Evolutionary conservation across 2,888 invertebrate species (phyloP), one percentile per base, ranked within the genome.

Genomic region (Odontothrips loti): DNA sequence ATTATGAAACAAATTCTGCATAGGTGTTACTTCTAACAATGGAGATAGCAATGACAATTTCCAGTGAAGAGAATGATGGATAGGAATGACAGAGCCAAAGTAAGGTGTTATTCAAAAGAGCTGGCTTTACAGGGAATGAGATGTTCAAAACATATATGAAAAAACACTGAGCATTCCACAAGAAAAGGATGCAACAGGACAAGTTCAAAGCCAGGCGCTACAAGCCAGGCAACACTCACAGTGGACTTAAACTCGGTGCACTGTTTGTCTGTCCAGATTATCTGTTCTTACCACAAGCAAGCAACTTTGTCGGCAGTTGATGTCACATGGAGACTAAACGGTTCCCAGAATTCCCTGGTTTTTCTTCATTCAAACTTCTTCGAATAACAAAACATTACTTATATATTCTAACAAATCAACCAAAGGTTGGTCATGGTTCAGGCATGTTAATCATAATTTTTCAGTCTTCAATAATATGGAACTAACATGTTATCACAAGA

Each of bases 201-300:
- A 58, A 58, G 15, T 58, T 58, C 17, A 58, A 75, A 75, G 68
- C 68, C 68, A 75, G 68, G 68, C 68, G 68, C 68, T 75, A 27
- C n/a, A 75, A 75, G 68, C 68, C 68, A 75, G 68, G 68, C 68
- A 75, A 75, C 68, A 75, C 68, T 75, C 68, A 75, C 68, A 75
- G 68, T 75, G 68, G 68, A 75, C 68, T 75, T 75, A 75, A 75
- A 75, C 68, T 75, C 23, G 23, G 68, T 75, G 68, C 68, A 75
- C 68, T 27, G 27, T 75, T 75, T 75, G 68, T 75, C 68, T 75
- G 68, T 75, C 68, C 68, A 10, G 27, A 75, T 27, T 75, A 58
- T 75, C 68, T 75, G 68, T 75, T 75, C 68, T 75, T 75, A 75
- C 68, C 68, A 75, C 68, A 75, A 75, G 8, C 68, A 75, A 75